Evolutionary conservation across 2,888 invertebrate genomes (phyloP).

Genomic region (Oxytorus armatus): DNA sequence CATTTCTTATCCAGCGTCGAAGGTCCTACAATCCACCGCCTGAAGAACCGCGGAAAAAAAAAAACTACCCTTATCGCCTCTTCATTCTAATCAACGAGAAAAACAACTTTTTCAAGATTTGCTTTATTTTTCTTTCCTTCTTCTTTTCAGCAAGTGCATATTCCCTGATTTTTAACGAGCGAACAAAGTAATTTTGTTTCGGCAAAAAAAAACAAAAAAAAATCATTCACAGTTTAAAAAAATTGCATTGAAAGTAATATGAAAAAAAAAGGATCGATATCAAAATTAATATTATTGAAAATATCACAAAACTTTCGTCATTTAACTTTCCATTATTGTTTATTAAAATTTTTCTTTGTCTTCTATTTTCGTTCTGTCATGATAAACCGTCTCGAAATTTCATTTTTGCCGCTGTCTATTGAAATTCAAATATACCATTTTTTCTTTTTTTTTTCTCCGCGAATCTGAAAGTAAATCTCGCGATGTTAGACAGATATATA

Average conservation of each 20-base stretch:
- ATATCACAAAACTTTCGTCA: no score
- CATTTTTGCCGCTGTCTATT: neutral
- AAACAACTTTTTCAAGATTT: neutral
- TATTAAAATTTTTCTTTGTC: neutral
- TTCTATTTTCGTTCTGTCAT: neutral
- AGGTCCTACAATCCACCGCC: slow-evolving; percentile 57
- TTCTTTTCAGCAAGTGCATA: neutral
- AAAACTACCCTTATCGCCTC: neutral
- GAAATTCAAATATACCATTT: slow-evolving; percentile 32
- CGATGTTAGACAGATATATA: slow-evolving; percentile 38
- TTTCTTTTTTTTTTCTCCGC: neutral
- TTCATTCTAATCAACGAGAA: neutral
- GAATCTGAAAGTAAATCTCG: slow-evolving; percentile 28
- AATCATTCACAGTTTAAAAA: no score
- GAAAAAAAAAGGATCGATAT: no score
- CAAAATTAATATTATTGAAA: no score
- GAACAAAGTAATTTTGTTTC: neutral
- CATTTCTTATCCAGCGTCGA: slow-evolving; percentile 82
- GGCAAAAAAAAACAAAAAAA: no score
- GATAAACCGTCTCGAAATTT: neutral
- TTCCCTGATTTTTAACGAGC: no score
- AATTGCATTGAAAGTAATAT: no score
- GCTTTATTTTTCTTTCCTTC: neutral
- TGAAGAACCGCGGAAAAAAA: slow-evolving; percentile 32
- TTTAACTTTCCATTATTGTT: no score